These are phyloP conservation scores for Schrankia costaestrigalis DNA, from an alignment of 2,888 invertebrate species.

Conservation along the genomic window DNA sequence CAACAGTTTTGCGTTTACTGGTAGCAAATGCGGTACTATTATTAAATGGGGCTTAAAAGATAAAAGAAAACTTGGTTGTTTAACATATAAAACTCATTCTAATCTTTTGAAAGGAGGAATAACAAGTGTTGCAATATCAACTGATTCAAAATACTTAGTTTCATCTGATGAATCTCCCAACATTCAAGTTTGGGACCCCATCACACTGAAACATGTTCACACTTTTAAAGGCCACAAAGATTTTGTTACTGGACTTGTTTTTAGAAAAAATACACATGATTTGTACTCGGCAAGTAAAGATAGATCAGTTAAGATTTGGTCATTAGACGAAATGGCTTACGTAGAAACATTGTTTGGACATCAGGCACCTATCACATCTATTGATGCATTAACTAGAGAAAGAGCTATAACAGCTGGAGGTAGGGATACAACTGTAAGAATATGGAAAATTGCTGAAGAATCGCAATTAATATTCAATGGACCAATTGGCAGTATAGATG, in stretches of 20 bases:
- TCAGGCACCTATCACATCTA: slow-evolving; percentile 90
- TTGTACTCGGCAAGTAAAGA: slow-evolving; percentile 90
- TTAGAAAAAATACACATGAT: slow-evolving; percentile 91
- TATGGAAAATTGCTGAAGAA: slow-evolving; percentile 99
- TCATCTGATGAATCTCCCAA: slow-evolving; percentile 75
- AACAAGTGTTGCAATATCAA: slow-evolving; percentile 85
- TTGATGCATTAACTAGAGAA: slow-evolving; percentile 93
- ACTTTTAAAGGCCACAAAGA: slow-evolving; percentile 90
- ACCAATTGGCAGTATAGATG: slow-evolving; percentile 89
- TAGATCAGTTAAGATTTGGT: slow-evolving; percentile 95
- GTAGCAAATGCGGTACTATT: slow-evolving; percentile 92
- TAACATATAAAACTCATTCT: slow-evolving; percentile 73
- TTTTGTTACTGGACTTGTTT: slow-evolving; percentile 87
- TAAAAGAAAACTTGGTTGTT: slow-evolving; percentile 80
- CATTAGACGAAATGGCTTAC: slow-evolving; percentile 96
- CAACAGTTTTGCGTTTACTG: slow-evolving; percentile 86
- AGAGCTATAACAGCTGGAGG: slow-evolving; percentile 95
- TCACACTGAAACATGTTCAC: slow-evolving; percentile 87
- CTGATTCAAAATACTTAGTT: slow-evolving; percentile 91
- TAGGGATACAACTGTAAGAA: slow-evolving; percentile 89
- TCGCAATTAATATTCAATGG: slow-evolving; percentile 97
- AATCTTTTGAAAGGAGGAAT: slow-evolving; percentile 75
- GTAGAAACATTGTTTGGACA: slow-evolving; percentile 98
- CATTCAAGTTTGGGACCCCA: slow-evolving; percentile 92
- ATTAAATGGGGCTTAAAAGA: slow-evolving; percentile 90